Conservation (phyloP, 2,888 invertebrate species). For the Axea sp. region DNA sequence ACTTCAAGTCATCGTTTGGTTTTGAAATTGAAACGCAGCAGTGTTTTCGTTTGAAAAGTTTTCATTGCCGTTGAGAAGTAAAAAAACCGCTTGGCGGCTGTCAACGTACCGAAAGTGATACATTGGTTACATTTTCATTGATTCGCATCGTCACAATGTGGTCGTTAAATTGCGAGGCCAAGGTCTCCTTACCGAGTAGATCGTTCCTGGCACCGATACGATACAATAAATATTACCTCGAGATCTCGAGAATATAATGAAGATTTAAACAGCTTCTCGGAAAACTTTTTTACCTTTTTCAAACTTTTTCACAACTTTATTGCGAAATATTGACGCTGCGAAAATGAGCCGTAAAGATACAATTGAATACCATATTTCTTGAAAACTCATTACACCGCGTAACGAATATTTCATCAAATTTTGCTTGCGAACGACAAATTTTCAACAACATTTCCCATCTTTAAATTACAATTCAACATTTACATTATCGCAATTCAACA, state of each 20-base stretch:
- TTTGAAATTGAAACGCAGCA: too few species aligned
- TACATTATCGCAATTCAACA: too few species aligned
- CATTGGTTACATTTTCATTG: conserved; percentile 41
- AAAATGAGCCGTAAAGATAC: too few species aligned
- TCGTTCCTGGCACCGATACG: conserved; percentile 54
- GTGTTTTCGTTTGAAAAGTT: conserved; percentile 5
- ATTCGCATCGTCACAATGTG: conserved; percentile 36
- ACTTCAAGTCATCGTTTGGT: too few species aligned
- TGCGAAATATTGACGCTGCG: too few species aligned
- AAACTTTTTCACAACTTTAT: too few species aligned
- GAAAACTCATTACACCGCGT: too few species aligned
- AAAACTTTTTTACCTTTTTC: not conserved
- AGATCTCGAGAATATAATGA: conserved; percentile 24
- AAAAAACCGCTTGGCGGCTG: conserved; percentile 24
- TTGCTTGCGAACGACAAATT: too few species aligned
- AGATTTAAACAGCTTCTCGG: conserved; percentile 6
- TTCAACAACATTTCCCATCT: too few species aligned
- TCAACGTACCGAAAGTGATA: conserved; percentile 49
- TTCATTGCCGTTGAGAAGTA: conserved; percentile 5
- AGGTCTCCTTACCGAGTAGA: conserved; percentile 29
- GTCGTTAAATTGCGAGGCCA: conserved; percentile 56
- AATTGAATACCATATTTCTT: too few species aligned
- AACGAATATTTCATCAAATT: too few species aligned
- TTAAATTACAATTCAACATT: too few species aligned
- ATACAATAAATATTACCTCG: conserved; percentile 47